These are phyloP conservation scores for Cossypha niveicapilla DNA, from an alignment of 2,797 vertebrate genomes.

Conservation along the genomic window DNA sequence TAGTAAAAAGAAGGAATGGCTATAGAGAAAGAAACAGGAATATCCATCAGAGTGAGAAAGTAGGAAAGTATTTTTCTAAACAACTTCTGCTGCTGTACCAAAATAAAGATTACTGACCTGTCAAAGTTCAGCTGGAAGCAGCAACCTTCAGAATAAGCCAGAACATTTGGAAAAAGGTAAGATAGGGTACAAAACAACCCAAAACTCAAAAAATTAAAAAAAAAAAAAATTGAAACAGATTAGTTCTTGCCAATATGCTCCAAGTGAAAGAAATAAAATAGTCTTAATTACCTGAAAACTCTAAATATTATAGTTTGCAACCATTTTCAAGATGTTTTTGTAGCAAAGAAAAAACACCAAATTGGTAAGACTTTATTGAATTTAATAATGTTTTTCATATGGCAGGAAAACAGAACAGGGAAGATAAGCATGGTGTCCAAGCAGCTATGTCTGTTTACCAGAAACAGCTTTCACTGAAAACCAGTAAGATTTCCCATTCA, in stretches of 20 bases:
- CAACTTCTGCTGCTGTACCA: neutral
- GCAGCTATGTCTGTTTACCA: neutral
- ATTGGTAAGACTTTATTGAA: neutral
- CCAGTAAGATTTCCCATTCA: neutral
- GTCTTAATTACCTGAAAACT: neutral
- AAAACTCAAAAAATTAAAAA: neutral
- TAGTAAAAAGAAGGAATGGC: neutral
- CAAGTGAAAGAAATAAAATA: neutral
- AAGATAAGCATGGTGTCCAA: neutral
- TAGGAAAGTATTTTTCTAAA: neutral
- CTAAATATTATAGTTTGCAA: neutral
- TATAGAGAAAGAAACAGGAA: neutral
- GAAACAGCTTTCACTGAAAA: neutral
- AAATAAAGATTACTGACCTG: neutral
- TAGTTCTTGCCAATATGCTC: neutral
- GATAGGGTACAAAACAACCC: neutral
- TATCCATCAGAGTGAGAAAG: neutral
- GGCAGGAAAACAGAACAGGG: neutral
- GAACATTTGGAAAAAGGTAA: neutral
- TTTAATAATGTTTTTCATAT: neutral
- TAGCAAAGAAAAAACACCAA: rapidly evolving
- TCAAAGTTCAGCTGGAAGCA: neutral
- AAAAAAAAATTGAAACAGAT: neutral
- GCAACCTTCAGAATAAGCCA: neutral
- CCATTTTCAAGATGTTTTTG: neutral